Conservation (phyloP, 1,140 invertebrate species). For the Tribolium madens region DNA sequence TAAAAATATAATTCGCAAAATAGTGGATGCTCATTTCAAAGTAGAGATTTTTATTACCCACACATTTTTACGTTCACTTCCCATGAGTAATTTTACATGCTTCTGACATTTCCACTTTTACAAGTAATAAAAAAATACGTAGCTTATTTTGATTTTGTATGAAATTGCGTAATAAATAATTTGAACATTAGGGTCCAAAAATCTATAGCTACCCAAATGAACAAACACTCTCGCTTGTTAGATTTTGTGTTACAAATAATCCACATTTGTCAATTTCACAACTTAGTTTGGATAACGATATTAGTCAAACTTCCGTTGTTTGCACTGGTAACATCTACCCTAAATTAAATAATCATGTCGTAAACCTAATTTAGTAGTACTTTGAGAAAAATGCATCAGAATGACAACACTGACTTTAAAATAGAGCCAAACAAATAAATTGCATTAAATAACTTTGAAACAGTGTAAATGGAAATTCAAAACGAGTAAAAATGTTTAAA, state of each 20-base stretch:
- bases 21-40: background rate
- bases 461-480: background rate
- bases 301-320: conserved; percentile 36
- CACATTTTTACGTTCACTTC: conserved; percentile 23
- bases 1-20: conserved; percentile 17
- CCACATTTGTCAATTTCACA: conserved; percentile 36
- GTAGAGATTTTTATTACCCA: conserved; percentile 18
- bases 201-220: background rate
- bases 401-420: background rate
- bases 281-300: conserved; percentile 31
- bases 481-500: background rate
- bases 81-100: background rate
- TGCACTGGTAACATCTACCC: conserved; percentile 27
- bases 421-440: background rate
- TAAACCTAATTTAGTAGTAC: conserved; percentile 23
- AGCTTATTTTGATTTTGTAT: background rate
- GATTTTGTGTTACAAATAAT: conserved; percentile 8
- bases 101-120: conserved; percentile 18
- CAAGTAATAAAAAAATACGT: background rate
- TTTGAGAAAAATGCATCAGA: background rate
- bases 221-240: conserved; percentile 2
- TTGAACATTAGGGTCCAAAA: background rate
- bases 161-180: background rate
- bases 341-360: conserved; percentile 33
- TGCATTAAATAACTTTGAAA: background rate